phyloP scores from a whole-genome alignment of 2,797 vertebrate species.

The Poeciliopsis infans region DNA sequence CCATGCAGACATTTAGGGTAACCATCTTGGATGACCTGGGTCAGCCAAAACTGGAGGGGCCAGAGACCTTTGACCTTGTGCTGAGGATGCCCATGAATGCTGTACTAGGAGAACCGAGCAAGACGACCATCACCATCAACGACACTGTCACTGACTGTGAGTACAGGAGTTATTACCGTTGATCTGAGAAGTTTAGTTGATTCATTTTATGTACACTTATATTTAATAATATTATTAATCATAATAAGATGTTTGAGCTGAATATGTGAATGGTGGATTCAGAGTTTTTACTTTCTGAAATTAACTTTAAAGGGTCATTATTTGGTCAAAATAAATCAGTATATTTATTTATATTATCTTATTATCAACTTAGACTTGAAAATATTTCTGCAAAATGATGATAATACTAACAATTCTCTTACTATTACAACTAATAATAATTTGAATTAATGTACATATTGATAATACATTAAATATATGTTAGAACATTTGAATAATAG shows the following conservation, averaged over 20 bases:
- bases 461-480: neutral
- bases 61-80: conserved; percentile 86
- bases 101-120: conserved; percentile 86
- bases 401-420: no score
- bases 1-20: conserved; percentile 85
- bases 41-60: conserved; percentile 87
- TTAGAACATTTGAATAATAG: neutral
- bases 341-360: neutral
- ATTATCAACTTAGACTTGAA: neutral
- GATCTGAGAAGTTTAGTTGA: neutral
- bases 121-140: conserved; percentile 85
- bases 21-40: conserved; percentile 87
- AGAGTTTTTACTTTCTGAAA: neutral
- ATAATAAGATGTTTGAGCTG: neutral
- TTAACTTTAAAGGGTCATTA: neutral
- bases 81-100: conserved; percentile 86
- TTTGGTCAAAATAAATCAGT: neutral
- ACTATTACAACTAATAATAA: neutral
- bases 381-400: no score
- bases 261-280: no score
- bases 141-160: conserved; percentile 84
- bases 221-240: neutral
- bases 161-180: conserved; percentile 37
- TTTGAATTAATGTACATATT: neutral
- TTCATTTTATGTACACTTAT: neutral